phyloP scores from a whole-genome alignment of 1,140 invertebrate species.

The Musca vetustissima region DNA sequence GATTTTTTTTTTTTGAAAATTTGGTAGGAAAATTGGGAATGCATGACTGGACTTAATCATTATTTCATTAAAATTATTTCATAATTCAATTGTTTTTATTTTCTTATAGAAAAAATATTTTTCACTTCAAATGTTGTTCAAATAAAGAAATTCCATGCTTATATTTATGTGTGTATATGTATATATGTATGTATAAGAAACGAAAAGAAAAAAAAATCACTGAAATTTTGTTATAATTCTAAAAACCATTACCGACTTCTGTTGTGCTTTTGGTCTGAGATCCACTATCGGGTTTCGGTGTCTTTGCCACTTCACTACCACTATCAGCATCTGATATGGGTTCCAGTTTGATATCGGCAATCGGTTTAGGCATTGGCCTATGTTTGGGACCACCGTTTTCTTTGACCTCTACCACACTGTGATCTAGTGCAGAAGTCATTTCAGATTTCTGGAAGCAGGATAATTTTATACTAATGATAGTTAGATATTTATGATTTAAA shows the following conservation, averaged over 20 bases:
- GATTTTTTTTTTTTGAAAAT: not conserved
- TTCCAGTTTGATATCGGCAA: conserved; percentile 10
- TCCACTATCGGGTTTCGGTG: conserved; percentile 16
- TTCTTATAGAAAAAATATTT: not conserved
- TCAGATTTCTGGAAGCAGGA: too few species aligned
- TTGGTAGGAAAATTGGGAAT: not conserved
- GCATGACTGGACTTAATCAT: too few species aligned
- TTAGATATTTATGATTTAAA: too few species aligned
- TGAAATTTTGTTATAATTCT: too few species aligned
- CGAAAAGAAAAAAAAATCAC: too few species aligned
- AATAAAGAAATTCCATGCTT: not conserved
- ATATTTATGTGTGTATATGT: not conserved
- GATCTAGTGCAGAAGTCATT: not conserved
- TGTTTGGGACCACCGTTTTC: conserved; percentile 9
- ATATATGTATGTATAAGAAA: too few species aligned
- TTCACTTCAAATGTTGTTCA: not conserved
- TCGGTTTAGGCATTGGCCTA: not conserved
- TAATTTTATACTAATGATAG: too few species aligned
- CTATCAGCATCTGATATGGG: not conserved
- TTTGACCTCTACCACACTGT: not conserved
- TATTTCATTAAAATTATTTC: too few species aligned
- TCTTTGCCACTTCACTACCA: not conserved
- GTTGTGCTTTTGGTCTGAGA: conserved; percentile 27
- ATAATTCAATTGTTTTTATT: conserved; percentile 11
- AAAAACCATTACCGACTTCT: conserved; percentile 52